A percentile compares a stretch with the other conserved stretches of the same genome.
Evolutionary conservation across 1,140 invertebrate genomes (phyloP).

Genomic region (Pissodes strobi): DNA sequence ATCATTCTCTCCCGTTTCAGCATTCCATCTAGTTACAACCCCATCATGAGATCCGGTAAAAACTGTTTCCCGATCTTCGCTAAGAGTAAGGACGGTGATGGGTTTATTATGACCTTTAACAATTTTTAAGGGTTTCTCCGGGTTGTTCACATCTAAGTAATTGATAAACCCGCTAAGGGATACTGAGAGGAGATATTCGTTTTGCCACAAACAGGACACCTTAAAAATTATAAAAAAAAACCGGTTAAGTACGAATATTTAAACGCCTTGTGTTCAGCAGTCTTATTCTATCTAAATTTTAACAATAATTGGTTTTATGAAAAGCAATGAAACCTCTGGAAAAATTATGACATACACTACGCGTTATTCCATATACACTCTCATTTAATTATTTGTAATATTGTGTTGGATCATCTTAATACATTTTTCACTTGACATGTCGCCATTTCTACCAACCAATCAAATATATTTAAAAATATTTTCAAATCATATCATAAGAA

Average conservation of each 20-base stretch:
- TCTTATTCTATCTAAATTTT: too few relatives aligned
- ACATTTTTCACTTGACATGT: too few relatives aligned
- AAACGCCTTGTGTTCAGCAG: too few relatives aligned
- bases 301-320: too few relatives aligned
- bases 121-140: slow-evolving; percentile 79
- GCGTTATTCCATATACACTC: too few relatives aligned
- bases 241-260: not conserved
- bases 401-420: too few relatives aligned
- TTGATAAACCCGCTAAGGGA: slow-evolving; percentile 94
- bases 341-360: too few relatives aligned
- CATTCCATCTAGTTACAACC: slow-evolving; percentile 87
- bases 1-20: slow-evolving; percentile 63
- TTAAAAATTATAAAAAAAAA: slow-evolving; percentile 25
- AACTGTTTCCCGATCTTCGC: slow-evolving; percentile 74
- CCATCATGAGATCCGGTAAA: slow-evolving; percentile 95
- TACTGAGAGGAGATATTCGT: slow-evolving; percentile 82
- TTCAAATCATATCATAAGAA: too few relatives aligned
- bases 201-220: slow-evolving; percentile 96
- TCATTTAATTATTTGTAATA: too few relatives aligned
- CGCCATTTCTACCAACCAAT: too few relatives aligned
- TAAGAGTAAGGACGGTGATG: slow-evolving; percentile 88
- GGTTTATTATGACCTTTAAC: slow-evolving; percentile 98
- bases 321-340: too few relatives aligned
- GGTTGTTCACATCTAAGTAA: slow-evolving; percentile 89
- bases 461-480: too few relatives aligned